Percentiles rank a stretch among this genome's conserved stretches.
phyloP scores from a whole-genome alignment of 2,797 vertebrate species.

The Hirundo rustica region DNA sequence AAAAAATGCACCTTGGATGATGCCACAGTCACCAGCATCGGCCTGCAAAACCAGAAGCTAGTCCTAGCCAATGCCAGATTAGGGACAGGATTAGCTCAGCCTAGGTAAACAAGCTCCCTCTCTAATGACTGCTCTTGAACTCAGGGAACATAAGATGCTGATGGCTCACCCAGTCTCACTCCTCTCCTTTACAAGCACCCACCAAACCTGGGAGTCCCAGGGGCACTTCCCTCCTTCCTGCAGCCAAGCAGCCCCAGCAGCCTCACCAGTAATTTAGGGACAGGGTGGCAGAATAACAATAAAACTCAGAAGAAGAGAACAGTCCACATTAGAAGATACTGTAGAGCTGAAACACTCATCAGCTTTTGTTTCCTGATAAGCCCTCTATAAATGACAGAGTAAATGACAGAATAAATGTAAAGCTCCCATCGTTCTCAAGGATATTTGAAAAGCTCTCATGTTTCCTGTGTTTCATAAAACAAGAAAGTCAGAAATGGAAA shows the following conservation, averaged over 20 bases:
- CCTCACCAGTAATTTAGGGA: background rate
- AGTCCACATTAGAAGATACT: background rate
- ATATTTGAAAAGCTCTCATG: slow-evolving; percentile 39
- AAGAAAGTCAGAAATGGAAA: slow-evolving; percentile 66
- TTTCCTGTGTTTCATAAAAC: slow-evolving; percentile 59
- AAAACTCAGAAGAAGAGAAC: background rate
- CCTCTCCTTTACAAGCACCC: background rate
- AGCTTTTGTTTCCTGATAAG: background rate
- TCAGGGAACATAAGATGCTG: background rate
- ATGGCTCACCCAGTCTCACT: background rate
- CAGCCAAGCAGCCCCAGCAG: background rate
- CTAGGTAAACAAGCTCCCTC: background rate
- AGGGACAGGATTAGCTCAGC: background rate
- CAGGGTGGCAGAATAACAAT: background rate
- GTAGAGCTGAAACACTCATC: background rate
- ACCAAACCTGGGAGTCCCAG: background rate
- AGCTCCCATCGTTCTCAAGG: background rate
- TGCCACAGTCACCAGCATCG: background rate
- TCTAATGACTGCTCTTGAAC: background rate
- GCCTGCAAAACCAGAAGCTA: background rate
- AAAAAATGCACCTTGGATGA: background rate
- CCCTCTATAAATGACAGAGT: background rate
- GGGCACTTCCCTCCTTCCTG: background rate
- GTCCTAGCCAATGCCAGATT: background rate
- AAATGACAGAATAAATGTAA: slow-evolving; percentile 10